These are phyloP conservation scores for Urophycis tenuis DNA, from an alignment of 2,797 vertebrate species.

Conservation along the genomic window DNA sequence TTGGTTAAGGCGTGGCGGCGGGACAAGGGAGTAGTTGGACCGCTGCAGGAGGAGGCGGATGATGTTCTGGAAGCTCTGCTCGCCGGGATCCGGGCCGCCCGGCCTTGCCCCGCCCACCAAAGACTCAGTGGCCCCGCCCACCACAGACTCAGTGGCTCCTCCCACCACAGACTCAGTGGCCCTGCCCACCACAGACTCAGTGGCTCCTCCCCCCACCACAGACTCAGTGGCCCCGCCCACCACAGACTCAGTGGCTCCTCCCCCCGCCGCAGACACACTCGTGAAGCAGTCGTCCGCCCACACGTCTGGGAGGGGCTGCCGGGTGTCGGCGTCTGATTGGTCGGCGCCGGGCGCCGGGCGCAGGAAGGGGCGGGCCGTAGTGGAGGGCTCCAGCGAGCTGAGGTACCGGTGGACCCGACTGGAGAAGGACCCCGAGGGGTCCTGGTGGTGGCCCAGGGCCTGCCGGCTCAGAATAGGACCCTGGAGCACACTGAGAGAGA, in stretches of 20 bases:
- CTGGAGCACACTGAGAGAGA: slow-evolving; percentile 33
- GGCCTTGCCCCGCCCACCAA: background rate
- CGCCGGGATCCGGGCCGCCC: slow-evolving; percentile 4
- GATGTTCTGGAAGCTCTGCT: background rate
- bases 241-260: background rate
- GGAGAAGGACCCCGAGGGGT: background rate
- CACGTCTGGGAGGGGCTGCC: no score
- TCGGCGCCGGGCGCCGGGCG: slow-evolving; percentile 32
- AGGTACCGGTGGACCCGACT: slow-evolving; percentile 51
- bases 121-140: background rate
- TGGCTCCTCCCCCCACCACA: background rate
- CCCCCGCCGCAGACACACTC: background rate
- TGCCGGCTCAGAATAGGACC: background rate
- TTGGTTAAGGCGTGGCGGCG: background rate
- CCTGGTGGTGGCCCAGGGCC: background rate
- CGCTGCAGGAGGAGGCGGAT: slow-evolving; percentile 6
- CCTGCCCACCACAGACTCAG: background rate
- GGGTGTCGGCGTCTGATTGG: background rate
- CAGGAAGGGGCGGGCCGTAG: background rate
- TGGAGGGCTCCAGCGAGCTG: slow-evolving; percentile 33
- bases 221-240: background rate
- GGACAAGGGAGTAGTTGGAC: background rate
- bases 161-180: background rate
- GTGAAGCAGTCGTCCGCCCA: background rate
- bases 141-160: background rate